Base-by-base conservation (phyloP, 1,140 invertebrate species). In the Cephus cinctus region DNA sequence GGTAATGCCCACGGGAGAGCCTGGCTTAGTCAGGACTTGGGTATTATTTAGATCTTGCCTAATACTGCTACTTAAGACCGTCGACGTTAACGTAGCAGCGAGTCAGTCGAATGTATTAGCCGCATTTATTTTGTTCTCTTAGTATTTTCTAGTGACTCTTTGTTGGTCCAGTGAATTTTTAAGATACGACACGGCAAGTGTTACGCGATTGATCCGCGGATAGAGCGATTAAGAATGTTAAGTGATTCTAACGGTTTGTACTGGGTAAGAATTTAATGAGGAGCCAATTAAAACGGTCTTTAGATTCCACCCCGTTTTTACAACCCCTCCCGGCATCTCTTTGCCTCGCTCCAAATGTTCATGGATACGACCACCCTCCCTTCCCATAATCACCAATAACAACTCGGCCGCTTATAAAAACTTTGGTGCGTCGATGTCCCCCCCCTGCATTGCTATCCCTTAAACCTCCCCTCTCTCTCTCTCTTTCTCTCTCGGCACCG, bases 331-430 rank as follows among this genome's bases (percentile, higher is more conserved):
- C 19, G n/a, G n/a, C n/a, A n/a, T n/a, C n/a, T n/a, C n/a, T n/a
- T n/a, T n/a, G n/a, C n/a, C n/a, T n/a, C n/a, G n/a, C n/a, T n/a
- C n/a, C n/a, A n/a, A n/a, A n/a, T n/a, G n/a, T n/a, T n/a, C n/a
- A n/a, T n/a, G n/a, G n/a, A n/a, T n/a, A n/a, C 34, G 34, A 36
- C 34, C 14, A 12, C 46, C 50, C 20, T 38, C n/a, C 30, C n/a
- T 25, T 19, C 11, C 49, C 60, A 69, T 74, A 70, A 74, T 75
- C 65, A 52, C 56, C 63, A 63, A 76, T 74, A 74, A 74, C 66
- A 62, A 63, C 49, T 50, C 47, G 47, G 50, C 53, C 57, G 58
- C 59, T 72, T 72, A 70, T 67, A 71, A 71, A 75, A 75, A 72
- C 54, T 56, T 52, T 45, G 58, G 55, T 56, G 52, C 57, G 53